Percentiles rank a stretch among this genome's conserved stretches.
phyloP scores from a whole-genome alignment of 2,888 invertebrate species.

The Melieria picta region DNA sequence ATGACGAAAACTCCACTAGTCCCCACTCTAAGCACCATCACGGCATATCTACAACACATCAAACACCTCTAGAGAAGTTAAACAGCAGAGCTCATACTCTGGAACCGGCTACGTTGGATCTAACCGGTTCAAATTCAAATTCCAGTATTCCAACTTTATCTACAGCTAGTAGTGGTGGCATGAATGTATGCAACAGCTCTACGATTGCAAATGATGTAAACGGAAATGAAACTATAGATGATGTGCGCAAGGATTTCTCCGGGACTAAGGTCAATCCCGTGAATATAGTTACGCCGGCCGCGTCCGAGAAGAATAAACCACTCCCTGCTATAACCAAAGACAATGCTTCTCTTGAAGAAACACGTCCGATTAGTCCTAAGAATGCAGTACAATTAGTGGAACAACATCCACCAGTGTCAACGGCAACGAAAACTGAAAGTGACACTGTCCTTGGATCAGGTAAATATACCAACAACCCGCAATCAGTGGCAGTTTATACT shows the following conservation, averaged over 20 bases:
- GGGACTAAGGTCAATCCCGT: conserved; percentile 44
- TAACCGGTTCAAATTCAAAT: conserved; percentile 64
- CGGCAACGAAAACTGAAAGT: conserved; percentile 26
- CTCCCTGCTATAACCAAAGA: conserved; percentile 47
- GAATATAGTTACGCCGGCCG: not conserved
- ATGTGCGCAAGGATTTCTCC: conserved; percentile 50
- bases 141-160: conserved; percentile 61
- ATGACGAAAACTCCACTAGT: conserved; percentile 57
- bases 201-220: conserved; percentile 55
- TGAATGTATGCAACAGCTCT: conserved; percentile 47
- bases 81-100: conserved; percentile 48
- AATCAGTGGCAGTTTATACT: conserved; percentile 34
- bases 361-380: conserved; percentile 50
- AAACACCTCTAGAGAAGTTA: conserved; percentile 50
- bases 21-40: conserved; percentile 50
- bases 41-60: conserved; percentile 45
- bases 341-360: conserved; percentile 50
- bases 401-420: conserved; percentile 41
- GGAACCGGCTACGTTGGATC: conserved; percentile 61
- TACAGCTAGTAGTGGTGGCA: conserved; percentile 49
- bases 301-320: conserved; percentile 46
- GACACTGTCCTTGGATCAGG: conserved; percentile 40
- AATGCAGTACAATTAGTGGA: conserved; percentile 50
- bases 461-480: conserved; percentile 48
- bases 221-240: conserved; percentile 53